phyloP scores from a whole-genome alignment of 2,797 vertebrate species.

The Lutjanus argentimaculatus region DNA sequence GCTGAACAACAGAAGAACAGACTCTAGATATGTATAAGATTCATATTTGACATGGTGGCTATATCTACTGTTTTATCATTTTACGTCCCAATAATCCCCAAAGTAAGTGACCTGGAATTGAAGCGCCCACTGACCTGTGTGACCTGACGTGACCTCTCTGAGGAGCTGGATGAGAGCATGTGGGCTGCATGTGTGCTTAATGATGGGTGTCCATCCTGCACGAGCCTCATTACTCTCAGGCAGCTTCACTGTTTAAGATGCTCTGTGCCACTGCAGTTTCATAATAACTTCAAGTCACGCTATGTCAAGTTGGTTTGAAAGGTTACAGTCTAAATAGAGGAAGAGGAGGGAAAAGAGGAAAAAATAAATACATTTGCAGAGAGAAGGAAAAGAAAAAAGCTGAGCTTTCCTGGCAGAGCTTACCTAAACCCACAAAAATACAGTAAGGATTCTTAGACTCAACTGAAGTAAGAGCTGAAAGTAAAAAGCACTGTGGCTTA shows the following conservation, averaged over 20 bases:
- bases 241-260: constrained; percentile 1
- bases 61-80: neutral
- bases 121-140: neutral
- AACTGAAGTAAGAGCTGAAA: neutral
- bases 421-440: neutral
- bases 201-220: constrained; percentile 29
- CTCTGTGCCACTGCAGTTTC: neutral
- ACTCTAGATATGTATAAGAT: neutral
- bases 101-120: neutral
- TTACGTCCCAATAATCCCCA: neutral
- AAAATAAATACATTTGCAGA: neutral
- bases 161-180: constrained; percentile 28
- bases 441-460: neutral
- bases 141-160: constrained; percentile 16
- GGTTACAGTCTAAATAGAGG: neutral
- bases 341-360: neutral
- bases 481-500: neutral
- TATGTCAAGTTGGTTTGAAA: neutral
- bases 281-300: constrained; percentile 16
- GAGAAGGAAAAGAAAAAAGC: neutral
- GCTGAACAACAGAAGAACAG: neutral
- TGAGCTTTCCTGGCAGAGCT: neutral
- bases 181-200: constrained; percentile 51
- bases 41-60: neutral
- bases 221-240: constrained; percentile 22